These are phyloP conservation scores for Anguilla japonica DNA, from an alignment of 2,113 vertebrate genomes.

Conservation along the genomic window DNA sequence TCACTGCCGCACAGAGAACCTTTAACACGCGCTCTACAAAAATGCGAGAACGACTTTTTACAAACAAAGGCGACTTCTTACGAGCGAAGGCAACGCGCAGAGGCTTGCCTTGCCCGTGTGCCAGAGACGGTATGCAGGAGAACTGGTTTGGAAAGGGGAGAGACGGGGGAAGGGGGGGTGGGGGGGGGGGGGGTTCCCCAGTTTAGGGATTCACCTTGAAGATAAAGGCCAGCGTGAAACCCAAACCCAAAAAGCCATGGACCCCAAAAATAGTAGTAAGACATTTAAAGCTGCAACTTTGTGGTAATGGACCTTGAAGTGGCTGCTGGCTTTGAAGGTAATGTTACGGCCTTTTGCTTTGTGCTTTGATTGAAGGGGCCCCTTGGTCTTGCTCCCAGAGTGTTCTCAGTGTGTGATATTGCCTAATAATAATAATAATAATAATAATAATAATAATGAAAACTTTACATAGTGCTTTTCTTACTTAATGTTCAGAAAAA, in stretches of 20 bases:
- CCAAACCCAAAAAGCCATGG: constrained; percentile 4
- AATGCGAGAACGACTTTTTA: too few relatives aligned
- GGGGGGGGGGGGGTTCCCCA: neutral
- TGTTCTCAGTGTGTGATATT: neutral
- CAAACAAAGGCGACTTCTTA: neutral
- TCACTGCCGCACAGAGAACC: too few relatives aligned
- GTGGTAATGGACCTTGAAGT: neutral
- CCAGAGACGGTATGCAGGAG: neutral
- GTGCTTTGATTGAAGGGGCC: neutral
- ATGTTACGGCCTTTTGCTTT: neutral
- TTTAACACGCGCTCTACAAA: too few relatives aligned
- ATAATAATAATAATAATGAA: too few relatives aligned
- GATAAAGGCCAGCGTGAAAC: constrained; percentile 1
- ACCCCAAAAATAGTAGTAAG: neutral
- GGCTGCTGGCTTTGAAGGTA: neutral
- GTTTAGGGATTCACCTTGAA: constrained; percentile 7
- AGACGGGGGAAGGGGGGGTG: neutral
- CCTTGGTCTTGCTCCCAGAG: neutral
- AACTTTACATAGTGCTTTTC: too few relatives aligned
- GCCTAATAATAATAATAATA: too few relatives aligned
- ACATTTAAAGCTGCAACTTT: constrained; percentile 3
- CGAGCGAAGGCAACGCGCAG: neutral
- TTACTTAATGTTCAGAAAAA: too few relatives aligned
- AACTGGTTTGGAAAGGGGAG: neutral
- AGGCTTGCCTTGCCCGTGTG: neutral